Base-by-base conservation (phyloP, 1,140 invertebrate species). In the Dendroctonus valens region DNA sequence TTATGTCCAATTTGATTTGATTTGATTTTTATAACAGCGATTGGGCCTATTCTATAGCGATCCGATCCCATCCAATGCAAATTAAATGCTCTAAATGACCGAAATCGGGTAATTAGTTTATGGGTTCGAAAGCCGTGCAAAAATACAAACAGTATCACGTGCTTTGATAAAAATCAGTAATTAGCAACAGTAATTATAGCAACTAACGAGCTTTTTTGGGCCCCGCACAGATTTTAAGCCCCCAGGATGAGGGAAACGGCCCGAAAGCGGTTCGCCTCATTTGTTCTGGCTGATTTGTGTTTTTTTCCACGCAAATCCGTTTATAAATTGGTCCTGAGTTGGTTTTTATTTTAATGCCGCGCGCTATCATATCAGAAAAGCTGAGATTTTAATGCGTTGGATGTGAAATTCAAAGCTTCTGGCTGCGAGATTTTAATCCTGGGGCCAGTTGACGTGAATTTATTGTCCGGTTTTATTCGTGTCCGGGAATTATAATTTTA, bases 91-190 rank as follows among this genome's bases (percentile, higher is more conserved):
- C 15, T 26, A 52, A 52, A 52, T 52, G 50, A 26, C 12, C n/a
- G 8, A 26, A 52, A 52, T 52, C 9, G 12, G 12, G 50, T 52
- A 52, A 52, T 52, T 52, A 52, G 50, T 52, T 52, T 52, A 52
- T 52, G 14, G 50, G 12, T 52, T 52, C 12, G 53, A 51, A 39
- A 61, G 41, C 38, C 68, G 9, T 69, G 66, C 68, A 72, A 73
- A 75, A 74, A 73, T 72, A 70, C 74, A 63, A 65, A 60, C 69
- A 59, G 74, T 66, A 75, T 74, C 70, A 77, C 75, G 75, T 75
- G 75, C 75, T 54, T 74, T 72, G 76, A 77, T 77, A 77, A 77
- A 77, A 77, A 77, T 77, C 76, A 75, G 75, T 76, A 77, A 77
- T 77, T 77, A 77, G 75, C 75, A 71, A 73, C 73, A 70, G 75